Conservation (phyloP, 2,113 vertebrate genomes). For the Monopterus albus region DNA sequence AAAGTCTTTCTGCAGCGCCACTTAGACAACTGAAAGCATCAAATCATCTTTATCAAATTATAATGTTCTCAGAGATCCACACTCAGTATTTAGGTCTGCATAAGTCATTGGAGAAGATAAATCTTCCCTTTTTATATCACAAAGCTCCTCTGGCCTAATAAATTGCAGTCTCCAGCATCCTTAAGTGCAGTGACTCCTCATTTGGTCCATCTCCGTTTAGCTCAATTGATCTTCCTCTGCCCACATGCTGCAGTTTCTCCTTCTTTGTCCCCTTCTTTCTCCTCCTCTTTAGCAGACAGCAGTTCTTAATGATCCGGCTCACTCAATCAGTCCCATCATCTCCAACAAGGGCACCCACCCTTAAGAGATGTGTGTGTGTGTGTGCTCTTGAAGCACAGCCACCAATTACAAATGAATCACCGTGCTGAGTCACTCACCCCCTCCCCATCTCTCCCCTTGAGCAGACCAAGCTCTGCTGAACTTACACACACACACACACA, state of each 20-base stretch:
- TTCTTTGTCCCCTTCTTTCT: conserved; percentile 24
- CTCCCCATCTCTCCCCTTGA: conserved; percentile 29
- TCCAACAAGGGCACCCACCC: conserved; percentile 60
- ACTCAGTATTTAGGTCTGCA: background rate
- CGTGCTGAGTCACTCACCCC: conserved; percentile 71
- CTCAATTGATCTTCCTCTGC: conserved; percentile 15
- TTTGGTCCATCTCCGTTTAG: conserved; percentile 8
- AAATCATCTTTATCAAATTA: too few relatives aligned
- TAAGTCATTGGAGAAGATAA: background rate
- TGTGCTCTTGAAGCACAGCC: conserved; percentile 54
- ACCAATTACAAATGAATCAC: conserved; percentile 74
- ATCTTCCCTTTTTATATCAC: background rate
- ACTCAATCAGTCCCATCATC: conserved; percentile 57
- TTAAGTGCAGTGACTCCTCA: conserved; percentile 4
- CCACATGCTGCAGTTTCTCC: conserved; percentile 18
- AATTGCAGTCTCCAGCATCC: background rate
- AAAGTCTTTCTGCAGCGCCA: background rate
- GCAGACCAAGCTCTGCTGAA: conserved; percentile 34
- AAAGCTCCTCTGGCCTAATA: background rate
- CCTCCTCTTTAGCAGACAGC: conserved; percentile 37
- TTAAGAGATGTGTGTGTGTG: conserved; percentile 34
- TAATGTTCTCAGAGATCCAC: background rate
- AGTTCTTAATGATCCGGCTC: conserved; percentile 44
- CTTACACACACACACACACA: conserved; percentile 28
- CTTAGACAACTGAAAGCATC: too few relatives aligned